Base-by-base conservation (phyloP, 1,140 invertebrate genomes). In the Cydia pomonella region DNA sequence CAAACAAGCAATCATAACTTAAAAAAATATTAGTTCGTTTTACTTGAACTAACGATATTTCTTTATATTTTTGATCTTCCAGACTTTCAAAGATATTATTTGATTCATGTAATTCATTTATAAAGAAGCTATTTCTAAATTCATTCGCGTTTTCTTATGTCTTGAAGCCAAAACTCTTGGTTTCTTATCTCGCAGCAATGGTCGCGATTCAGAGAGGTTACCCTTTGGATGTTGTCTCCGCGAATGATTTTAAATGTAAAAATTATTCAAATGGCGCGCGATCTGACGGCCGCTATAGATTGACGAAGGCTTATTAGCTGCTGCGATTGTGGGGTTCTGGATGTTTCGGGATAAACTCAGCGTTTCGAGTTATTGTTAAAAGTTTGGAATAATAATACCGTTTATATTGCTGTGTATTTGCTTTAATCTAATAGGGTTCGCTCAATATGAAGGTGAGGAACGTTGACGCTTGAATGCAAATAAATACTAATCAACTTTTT, bases 231-330 rank as follows among this genome's bases (percentile, higher is more conserved):
- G 90, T 92, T 86, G 87, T 90, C 89, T 85, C 89, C 82, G 86
- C 86, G 87, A 92, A 93, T 93, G 91, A 93, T 93, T 93, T 93
- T 93, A 93, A 93, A 93, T 93, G 91, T 91, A 93, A 92, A 91
- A 93, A 93, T 93, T 93, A 93, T 93, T 93, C 90, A 93, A 93
- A 93, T 93, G 21, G 72, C 69, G 38, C 72, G 72, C 77, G 88
- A 89, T 90, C 90, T 91, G 88, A 87, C 87, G 84, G 76, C 73
- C 73, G 74, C 16, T 69, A 69, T 69, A 69, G 64, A 69, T 69
- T 38, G 64, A 69, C 64, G 76, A 84, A 23, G 84, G 87, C 84
- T 87, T 84, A 90, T 86, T 84, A 84, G 81, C 83, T 79, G 83
- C 80, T 77, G 80, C 79, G 74, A 79, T 79, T 84, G 84, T 78